Percentiles rank a stretch among this genome's conserved stretches.
phyloP scores from a whole-genome alignment of 2,888 invertebrate species.

The Taenaris catops region DNA sequence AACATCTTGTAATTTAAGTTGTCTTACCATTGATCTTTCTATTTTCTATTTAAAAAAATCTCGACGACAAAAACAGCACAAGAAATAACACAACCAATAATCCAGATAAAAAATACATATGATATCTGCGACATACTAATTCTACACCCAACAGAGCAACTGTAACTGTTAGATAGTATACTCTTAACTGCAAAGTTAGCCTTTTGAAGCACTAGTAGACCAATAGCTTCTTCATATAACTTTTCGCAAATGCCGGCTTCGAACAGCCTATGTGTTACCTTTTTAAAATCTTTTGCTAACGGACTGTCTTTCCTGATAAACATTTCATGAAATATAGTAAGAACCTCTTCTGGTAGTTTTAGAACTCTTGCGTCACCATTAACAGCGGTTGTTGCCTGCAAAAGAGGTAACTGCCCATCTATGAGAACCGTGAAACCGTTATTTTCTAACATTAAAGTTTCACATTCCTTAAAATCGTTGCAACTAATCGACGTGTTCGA shows the following conservation, averaged over 20 bases:
- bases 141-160: slow-evolving; percentile 48
- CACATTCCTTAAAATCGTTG: slow-evolving; percentile 37
- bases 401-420: slow-evolving; percentile 36
- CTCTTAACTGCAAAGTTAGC: slow-evolving; percentile 39
- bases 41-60: slow-evolving; percentile 11
- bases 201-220: slow-evolving; percentile 40
- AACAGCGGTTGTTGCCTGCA: slow-evolving; percentile 44
- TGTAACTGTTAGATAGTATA: slow-evolving; percentile 45
- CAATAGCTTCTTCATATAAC: slow-evolving; percentile 47
- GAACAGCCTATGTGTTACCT: slow-evolving; percentile 36
- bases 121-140: slow-evolving; percentile 44
- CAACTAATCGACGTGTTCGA: slow-evolving; percentile 43
- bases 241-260: slow-evolving; percentile 54
- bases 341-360: slow-evolving; percentile 37
- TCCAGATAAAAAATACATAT: slow-evolving; percentile 49
- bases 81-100: slow-evolving; percentile 43
- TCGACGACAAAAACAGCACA: slow-evolving; percentile 41
- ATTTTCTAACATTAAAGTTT: slow-evolving; percentile 28
- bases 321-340: slow-evolving; percentile 56
- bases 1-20: too few relatives aligned
- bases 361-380: slow-evolving; percentile 50
- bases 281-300: slow-evolving; percentile 34
- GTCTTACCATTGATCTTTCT: too few relatives aligned
- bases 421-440: slow-evolving; percentile 45
- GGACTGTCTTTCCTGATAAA: slow-evolving; percentile 39